phyloP scores from a whole-genome alignment of 1,140 invertebrate species.

The Phortica variegata region DNA sequence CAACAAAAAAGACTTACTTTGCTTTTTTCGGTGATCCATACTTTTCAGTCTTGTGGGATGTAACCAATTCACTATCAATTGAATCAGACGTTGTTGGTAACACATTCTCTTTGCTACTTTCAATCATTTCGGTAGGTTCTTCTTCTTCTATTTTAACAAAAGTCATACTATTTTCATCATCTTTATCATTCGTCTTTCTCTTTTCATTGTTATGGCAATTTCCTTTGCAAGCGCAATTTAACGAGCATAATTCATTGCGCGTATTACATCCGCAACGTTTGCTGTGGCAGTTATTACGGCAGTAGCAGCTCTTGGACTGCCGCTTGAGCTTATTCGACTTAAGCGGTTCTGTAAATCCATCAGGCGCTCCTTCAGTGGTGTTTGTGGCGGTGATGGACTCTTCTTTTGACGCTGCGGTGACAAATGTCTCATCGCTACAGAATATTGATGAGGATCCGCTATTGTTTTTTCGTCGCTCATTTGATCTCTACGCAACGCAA shows the following conservation, averaged over 20 bases:
- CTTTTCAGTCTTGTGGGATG: too few relatives aligned
- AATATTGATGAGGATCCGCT: conserved; percentile 2
- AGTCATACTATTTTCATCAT: too few relatives aligned
- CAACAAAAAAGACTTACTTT: too few relatives aligned
- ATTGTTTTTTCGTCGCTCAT: conserved; percentile 2
- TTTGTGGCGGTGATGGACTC: conserved; percentile 4
- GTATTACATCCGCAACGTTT: conserved; percentile 36
- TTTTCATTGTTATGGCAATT: conserved; percentile 32
- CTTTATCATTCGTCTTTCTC: too few relatives aligned
- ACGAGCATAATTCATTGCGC: conserved; percentile 6
- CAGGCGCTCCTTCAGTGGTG: conserved; percentile 10
- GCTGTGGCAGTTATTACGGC: conserved; percentile 27
- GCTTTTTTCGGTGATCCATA: too few relatives aligned
- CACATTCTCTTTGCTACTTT: too few relatives aligned
- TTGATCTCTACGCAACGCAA: conserved; percentile 10
- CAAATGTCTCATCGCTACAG: conserved; percentile 2
- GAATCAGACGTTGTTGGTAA: too few relatives aligned
- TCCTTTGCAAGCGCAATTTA: conserved; percentile 20
- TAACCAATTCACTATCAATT: too few relatives aligned
- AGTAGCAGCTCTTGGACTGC: conserved; percentile 21
- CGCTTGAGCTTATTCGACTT: conserved; percentile 5
- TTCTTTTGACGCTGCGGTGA: conserved; percentile 1
- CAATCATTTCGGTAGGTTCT: too few relatives aligned
- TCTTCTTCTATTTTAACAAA: too few relatives aligned
- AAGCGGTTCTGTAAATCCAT: conserved; percentile 3